phyloP scores from a whole-genome alignment of 2,113 vertebrate genomes.

The Pelodiscus sinensis region DNA sequence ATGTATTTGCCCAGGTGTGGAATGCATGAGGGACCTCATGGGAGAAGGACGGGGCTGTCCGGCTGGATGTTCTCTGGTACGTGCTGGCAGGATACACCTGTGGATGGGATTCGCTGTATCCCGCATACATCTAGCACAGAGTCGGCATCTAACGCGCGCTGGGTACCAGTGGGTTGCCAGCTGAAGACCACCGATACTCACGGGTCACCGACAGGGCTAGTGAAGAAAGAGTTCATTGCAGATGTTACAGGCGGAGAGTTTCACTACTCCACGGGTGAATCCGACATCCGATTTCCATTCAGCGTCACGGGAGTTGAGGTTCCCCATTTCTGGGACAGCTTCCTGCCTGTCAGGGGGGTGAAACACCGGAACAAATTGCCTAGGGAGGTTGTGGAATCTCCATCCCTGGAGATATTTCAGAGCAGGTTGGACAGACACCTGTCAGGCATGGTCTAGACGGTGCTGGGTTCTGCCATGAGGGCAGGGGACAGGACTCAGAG shows the following conservation, averaged over 20 bases:
- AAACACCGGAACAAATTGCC: too few relatives aligned
- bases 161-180: fast-evolving
- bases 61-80: too few relatives aligned
- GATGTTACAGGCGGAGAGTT: not conserved
- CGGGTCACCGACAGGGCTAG: not conserved
- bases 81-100: not conserved
- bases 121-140: not conserved
- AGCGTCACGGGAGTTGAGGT: not conserved
- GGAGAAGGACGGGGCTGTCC: too few relatives aligned
- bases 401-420: too few relatives aligned
- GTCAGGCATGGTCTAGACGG: too few relatives aligned
- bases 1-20: too few relatives aligned
- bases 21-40: too few relatives aligned
- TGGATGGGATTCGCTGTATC: fast-evolving
- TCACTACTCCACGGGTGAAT: not conserved
- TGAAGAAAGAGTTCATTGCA: not conserved
- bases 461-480: too few relatives aligned
- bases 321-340: slow-evolving; percentile 43
- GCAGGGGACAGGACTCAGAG: too few relatives aligned
- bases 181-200: not conserved
- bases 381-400: too few relatives aligned
- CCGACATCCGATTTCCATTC: not conserved
- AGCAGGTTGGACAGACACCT: too few relatives aligned
- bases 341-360: too few relatives aligned
- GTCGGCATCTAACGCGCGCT: fast-evolving